These are phyloP conservation scores for zebrafish (Danio rerio) DNA, from an alignment of 2,113 vertebrate species.

Conservation along the genomic window GRCz12tu NC_133188.1:35696501-35697000, in stretches of 20 bases:
- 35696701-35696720: slow-evolving; percentile 45
- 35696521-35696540: slow-evolving; percentile 26
- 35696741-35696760: slow-evolving; percentile 2
- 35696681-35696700: slow-evolving; percentile 7
- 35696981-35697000: slow-evolving; percentile 35
- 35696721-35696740: slow-evolving; percentile 31
- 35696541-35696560: slow-evolving; percentile 21
- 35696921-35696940: slow-evolving; percentile 45
- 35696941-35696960: slow-evolving; percentile 50
- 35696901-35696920: slow-evolving; percentile 51
- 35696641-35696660: not conserved
- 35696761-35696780: slow-evolving; percentile 56
- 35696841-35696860: slow-evolving; percentile 49
- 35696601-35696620: slow-evolving; percentile 32
- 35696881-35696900: slow-evolving; percentile 48
- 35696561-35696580: slow-evolving; percentile 23
- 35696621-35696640: slow-evolving; percentile 29
- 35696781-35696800: slow-evolving; percentile 51
- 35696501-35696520: slow-evolving; percentile 1
- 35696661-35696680: slow-evolving; percentile 31
- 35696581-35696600: slow-evolving; percentile 27
- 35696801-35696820: slow-evolving; percentile 42
- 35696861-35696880: slow-evolving; percentile 59
- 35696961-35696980: slow-evolving; percentile 27
- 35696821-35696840: slow-evolving; percentile 1